These are phyloP conservation scores for Cheirogaleus medius DNA, from an alignment of 2,113 vertebrate species.

Conservation along the genomic window DNA sequence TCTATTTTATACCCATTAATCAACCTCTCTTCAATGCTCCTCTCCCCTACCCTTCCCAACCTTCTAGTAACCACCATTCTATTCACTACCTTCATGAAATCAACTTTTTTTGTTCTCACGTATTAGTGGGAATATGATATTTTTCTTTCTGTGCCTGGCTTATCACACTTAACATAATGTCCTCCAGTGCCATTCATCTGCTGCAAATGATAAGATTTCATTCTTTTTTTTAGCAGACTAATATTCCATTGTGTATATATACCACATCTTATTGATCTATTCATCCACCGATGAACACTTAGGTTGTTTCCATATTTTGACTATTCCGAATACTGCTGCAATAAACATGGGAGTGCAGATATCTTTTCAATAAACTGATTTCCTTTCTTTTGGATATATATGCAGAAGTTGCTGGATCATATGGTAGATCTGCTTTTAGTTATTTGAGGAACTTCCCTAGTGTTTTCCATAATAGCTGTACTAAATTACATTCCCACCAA, in stretches of 20 bases:
- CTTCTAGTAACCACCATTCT: not conserved
- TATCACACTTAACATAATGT: not conserved
- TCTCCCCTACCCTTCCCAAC: not conserved
- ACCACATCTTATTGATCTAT: not conserved
- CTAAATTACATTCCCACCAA: not conserved
- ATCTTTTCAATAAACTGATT: not conserved
- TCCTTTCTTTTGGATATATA: not conserved
- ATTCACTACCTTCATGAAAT: not conserved
- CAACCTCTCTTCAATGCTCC: not conserved
- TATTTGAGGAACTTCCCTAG: not conserved
- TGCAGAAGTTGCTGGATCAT: not conserved
- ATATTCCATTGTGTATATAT: not conserved
- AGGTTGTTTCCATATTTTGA: not conserved
- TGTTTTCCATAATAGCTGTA: not conserved
- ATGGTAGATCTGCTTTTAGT: not conserved
- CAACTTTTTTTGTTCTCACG: not conserved
- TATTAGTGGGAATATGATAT: not conserved
- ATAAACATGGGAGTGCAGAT: not conserved
- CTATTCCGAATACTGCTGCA: not conserved
- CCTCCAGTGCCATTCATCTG: not conserved
- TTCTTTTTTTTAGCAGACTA: not conserved
- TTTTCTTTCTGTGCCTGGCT: not conserved
- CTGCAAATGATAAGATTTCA: not conserved
- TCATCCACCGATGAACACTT: not conserved
- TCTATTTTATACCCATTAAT: not conserved